These are phyloP conservation scores for Drosophila demipolita DNA, from an alignment of 2,888 invertebrate species.

Conservation along the genomic window DNA sequence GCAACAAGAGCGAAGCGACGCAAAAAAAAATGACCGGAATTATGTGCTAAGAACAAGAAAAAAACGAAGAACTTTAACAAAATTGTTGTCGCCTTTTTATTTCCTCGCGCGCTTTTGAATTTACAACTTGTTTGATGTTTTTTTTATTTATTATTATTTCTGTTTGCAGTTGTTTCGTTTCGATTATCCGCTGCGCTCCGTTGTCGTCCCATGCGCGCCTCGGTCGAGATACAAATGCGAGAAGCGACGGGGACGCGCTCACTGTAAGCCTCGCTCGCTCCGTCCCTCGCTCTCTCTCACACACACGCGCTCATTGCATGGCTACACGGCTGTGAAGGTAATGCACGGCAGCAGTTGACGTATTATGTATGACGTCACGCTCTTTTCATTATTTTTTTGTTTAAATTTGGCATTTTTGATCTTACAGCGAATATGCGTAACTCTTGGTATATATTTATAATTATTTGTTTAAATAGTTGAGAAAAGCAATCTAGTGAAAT, in stretches of 20 bases:
- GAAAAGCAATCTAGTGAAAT: not conserved
- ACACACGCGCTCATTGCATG: conserved; percentile 24
- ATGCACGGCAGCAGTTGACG: conserved; percentile 17
- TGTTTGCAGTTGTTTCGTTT: conserved; percentile 24
- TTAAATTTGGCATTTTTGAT: not conserved
- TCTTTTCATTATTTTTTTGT: not conserved
- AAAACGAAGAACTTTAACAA: conserved; percentile 24
- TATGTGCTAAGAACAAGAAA: conserved; percentile 3
- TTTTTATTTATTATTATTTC: conserved; percentile 13
- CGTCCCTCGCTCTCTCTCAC: conserved; percentile 12
- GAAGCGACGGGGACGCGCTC: conserved; percentile 49
- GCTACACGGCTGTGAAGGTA: conserved; percentile 41
- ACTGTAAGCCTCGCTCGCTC: conserved; percentile 34
- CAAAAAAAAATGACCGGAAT: conserved; percentile 19
- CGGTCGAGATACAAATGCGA: conserved; percentile 64
- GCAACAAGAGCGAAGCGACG: conserved; percentile 28
- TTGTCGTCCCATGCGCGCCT: conserved; percentile 56
- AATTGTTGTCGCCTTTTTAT: conserved; percentile 31
- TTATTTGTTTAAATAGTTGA: not conserved
- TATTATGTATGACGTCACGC: conserved; percentile 42
- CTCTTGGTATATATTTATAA: too few relatives aligned
- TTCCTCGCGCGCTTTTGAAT: conserved; percentile 49
- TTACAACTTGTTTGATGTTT: conserved; percentile 31
- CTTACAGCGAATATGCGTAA: not conserved
- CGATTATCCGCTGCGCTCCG: conserved; percentile 47